These are phyloP conservation scores for Esperia sulphurella DNA, from an alignment of 2,888 invertebrate genomes.

Conservation along the genomic window DNA sequence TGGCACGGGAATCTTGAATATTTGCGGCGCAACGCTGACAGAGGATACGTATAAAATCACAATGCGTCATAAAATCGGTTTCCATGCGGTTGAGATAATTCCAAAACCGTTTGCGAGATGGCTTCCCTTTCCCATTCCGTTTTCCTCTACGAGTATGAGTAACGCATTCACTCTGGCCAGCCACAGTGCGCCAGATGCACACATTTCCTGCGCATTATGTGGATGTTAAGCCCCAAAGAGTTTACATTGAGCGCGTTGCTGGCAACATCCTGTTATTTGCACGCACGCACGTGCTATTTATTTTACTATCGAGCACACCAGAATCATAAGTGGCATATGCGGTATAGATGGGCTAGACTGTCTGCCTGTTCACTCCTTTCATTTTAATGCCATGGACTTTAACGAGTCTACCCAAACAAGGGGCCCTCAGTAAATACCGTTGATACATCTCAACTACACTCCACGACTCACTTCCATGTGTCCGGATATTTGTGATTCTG, in stretches of 20 bases:
- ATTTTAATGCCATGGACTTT: too few species aligned
- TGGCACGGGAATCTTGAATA: too few species aligned
- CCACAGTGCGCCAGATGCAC: constrained; percentile 49
- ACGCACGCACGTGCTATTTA: constrained; percentile 52
- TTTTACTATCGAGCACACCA: constrained; percentile 39
- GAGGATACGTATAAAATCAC: neutral
- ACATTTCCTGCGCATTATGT: constrained; percentile 48
- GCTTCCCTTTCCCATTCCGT: constrained; percentile 54
- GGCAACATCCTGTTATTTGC: constrained; percentile 57
- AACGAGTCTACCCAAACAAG: too few species aligned
- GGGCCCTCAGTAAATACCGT: too few species aligned
- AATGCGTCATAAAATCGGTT: constrained; percentile 20
- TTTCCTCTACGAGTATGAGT: constrained; percentile 38
- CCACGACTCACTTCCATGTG: neutral
- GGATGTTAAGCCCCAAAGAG: constrained; percentile 38
- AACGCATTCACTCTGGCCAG: constrained; percentile 35
- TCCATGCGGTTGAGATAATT: constrained; percentile 29
- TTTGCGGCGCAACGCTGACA: too few species aligned
- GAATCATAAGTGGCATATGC: constrained; percentile 3
- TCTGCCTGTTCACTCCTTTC: constrained; percentile 8
- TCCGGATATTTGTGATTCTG: neutral
- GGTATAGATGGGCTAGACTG: too few species aligned
- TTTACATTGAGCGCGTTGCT: constrained; percentile 47
- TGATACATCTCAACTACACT: too few species aligned
- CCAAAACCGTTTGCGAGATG: constrained; percentile 35